Conservation (phyloP, 2,113 vertebrate genomes). For the Oreochromis aureus region DNA sequence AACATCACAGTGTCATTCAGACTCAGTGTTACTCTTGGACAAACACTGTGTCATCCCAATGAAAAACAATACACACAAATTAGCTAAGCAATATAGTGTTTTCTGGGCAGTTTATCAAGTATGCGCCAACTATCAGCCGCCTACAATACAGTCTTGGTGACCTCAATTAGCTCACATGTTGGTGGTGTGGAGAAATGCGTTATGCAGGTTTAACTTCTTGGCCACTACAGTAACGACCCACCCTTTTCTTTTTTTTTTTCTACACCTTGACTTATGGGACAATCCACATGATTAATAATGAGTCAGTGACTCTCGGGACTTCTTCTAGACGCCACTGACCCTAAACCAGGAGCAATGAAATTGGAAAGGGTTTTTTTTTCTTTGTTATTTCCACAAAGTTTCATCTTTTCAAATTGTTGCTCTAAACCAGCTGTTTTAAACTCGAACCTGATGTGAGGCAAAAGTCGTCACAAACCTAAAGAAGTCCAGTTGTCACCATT, state of each 20-base stretch:
- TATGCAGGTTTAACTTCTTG: background rate
- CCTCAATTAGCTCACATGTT: background rate
- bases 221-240: background rate
- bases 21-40: background rate
- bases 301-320: background rate
- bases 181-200: background rate
- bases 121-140: background rate
- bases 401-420: background rate
- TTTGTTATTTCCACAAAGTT: background rate
- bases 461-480: background rate
- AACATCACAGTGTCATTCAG: background rate
- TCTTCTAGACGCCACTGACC: background rate
- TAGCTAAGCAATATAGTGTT: background rate
- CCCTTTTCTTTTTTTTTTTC: background rate
- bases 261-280: background rate
- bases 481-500: background rate
- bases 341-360: background rate
- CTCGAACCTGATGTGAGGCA: background rate
- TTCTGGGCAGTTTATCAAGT: background rate
- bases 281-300: background rate
- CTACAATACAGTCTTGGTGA: background rate
- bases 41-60: background rate
- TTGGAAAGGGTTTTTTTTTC: background rate
- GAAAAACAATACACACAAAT: accelerated
- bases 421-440: background rate